Evolutionary conservation across 1,140 invertebrate genomes (phyloP).

Genomic region (Aphaenogaster ashmeadi): DNA sequence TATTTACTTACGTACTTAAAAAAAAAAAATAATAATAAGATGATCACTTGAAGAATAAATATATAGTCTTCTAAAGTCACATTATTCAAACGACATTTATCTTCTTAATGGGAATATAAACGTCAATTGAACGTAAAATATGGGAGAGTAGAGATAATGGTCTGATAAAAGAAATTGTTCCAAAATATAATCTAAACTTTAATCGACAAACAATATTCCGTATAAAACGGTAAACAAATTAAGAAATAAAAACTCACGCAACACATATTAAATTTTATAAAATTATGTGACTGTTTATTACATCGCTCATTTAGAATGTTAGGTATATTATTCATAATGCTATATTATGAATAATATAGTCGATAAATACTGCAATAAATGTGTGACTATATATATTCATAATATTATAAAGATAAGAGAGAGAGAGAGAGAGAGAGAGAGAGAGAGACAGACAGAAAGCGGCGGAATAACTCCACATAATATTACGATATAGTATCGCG

Average conservation of each 20-base stretch:
- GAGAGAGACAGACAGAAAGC: not conserved
- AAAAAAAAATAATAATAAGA: not conserved
- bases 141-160: not conserved
- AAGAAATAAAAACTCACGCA: not conserved
- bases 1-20: not conserved
- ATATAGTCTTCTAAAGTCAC: not conserved
- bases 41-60: not conserved
- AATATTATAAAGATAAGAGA: not conserved
- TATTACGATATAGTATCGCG: not conserved
- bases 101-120: not conserved
- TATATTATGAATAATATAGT: conserved; percentile 8
- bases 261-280: not conserved
- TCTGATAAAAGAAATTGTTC: not conserved
- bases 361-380: not conserved
- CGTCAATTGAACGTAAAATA: conserved; percentile 1
- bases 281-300: not conserved
- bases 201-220: not conserved
- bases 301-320: not conserved
- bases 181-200: not conserved
- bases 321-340: not conserved
- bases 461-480: not conserved
- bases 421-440: not conserved
- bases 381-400: not conserved
- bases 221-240: not conserved
- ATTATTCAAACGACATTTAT: not conserved